Evolutionary conservation across 2,113 vertebrate genomes (phyloP).

Genomic region (Pangasianodon hypophthalmus): DNA sequence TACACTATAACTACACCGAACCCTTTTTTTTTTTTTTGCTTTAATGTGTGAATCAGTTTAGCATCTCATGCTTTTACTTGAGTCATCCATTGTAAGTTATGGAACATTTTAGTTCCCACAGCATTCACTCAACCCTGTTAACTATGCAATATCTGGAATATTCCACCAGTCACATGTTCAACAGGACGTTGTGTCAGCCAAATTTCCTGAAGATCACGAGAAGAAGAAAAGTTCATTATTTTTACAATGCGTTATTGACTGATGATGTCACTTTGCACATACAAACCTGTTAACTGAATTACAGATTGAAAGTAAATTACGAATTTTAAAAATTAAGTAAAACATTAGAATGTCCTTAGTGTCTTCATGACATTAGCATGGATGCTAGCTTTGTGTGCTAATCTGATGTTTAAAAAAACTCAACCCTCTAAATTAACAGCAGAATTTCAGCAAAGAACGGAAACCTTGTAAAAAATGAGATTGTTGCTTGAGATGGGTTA

Average conservation of each 20-base stretch:
- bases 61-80: too few species aligned
- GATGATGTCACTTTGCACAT: not conserved
- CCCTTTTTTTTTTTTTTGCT: not conserved
- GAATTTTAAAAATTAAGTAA: too few species aligned
- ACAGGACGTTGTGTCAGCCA: not conserved
- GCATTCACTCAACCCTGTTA: not conserved
- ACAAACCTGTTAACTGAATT: too few species aligned
- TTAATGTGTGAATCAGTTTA: too few species aligned
- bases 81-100: too few species aligned
- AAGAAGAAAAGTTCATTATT: too few species aligned
- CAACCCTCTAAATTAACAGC: not conserved
- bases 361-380: too few species aligned
- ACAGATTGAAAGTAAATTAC: too few species aligned
- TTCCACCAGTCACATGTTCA: not conserved
- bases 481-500: not conserved
- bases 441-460: not conserved
- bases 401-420: too few species aligned
- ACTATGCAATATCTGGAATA: not conserved
- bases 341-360: not conserved
- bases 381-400: too few species aligned
- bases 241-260: too few species aligned
- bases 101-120: not conserved
- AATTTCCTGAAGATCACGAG: not conserved
- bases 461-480: not conserved
- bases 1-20: too few species aligned